Base-by-base conservation (phyloP, 2,888 invertebrate genomes). In the Metallyticus violacea region DNA sequence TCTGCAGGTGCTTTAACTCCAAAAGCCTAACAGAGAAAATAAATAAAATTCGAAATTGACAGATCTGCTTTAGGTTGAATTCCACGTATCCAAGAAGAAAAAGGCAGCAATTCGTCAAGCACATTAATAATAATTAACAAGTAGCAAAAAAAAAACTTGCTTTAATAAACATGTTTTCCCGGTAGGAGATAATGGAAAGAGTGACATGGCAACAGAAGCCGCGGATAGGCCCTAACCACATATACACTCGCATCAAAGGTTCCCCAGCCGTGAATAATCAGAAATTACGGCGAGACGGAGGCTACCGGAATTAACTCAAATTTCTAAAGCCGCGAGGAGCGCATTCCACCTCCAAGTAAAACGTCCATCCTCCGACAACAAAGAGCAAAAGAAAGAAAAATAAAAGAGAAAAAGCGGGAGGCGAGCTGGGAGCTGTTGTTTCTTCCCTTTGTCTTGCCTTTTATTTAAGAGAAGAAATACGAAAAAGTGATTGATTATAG, bases 221-320 rank as follows among this genome's bases (percentile, higher is more conserved):
- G 40, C 40, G 40, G 40, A 62, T 62, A 62, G 40, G 40, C 40
- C 40, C 40, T 62, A 62, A 62, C 40, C 40, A 62, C 40, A 62
- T 62, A 62, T 62, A 62, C 40, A 62, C 40, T 62, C 40, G 15
- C 40, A 62, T 62, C 79, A 79, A 79, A 27, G 22, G 40, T 22
- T 62, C 40, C 15, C 40, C 40, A 62, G 40, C 85, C 88, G 88
- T 88, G 87, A 85, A 85, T 87, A 88, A 88, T 88, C 87, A 81
- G 80, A 88, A 88, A 88, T 88, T 87, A 87, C 88, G 80, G 81
- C 84, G n/a, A 77, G 81, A 40, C 81, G 29, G 82, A n/a, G 79
- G 88, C 88, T 87, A 86, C 87, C 85, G 87, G 87, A 86, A 86
- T 88, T 85, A 88, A 81, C 83, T 81, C 27, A 77, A 62, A 81